phyloP scores from a whole-genome alignment of 2,888 invertebrate genomes.

The Tenthredo scrophulariae region DNA sequence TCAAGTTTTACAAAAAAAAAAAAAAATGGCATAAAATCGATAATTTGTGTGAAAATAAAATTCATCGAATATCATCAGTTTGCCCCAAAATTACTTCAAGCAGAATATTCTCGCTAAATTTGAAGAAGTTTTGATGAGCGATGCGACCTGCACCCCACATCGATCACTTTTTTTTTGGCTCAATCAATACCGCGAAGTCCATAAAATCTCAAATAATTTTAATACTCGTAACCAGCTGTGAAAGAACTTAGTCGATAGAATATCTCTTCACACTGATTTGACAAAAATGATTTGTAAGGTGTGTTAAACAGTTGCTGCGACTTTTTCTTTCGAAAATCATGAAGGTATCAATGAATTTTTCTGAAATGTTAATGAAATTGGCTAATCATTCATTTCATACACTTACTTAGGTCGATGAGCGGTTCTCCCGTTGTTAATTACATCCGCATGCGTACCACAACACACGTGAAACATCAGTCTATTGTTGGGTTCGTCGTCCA shows the following conservation, averaged over 20 bases:
- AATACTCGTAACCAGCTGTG: no score
- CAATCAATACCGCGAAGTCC: neutral
- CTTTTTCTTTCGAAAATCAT: neutral
- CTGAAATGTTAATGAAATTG: slow-evolving; percentile 27
- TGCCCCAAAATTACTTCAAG: no score
- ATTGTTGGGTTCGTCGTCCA: slow-evolving; percentile 79
- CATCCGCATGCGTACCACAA: slow-evolving; percentile 95
- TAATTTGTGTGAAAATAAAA: no score
- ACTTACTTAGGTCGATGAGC: slow-evolving; percentile 95
- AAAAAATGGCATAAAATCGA: no score
- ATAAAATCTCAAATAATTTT: neutral
- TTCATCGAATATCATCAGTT: no score
- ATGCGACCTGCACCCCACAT: no score
- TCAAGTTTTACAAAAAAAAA: no score
- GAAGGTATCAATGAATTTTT: neutral
- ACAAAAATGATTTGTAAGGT: no score
- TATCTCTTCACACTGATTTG: no score
- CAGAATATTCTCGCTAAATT: no score
- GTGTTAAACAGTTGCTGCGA: neutral
- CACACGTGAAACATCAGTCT: slow-evolving; percentile 93
- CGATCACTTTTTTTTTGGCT: no score
- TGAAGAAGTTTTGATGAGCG: no score
- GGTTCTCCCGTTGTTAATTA: slow-evolving; percentile 93
- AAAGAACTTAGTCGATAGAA: neutral
- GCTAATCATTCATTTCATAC: neutral